phyloP scores from a whole-genome alignment of 1,140 invertebrate genomes.

The Drosophila seguyi region DNA sequence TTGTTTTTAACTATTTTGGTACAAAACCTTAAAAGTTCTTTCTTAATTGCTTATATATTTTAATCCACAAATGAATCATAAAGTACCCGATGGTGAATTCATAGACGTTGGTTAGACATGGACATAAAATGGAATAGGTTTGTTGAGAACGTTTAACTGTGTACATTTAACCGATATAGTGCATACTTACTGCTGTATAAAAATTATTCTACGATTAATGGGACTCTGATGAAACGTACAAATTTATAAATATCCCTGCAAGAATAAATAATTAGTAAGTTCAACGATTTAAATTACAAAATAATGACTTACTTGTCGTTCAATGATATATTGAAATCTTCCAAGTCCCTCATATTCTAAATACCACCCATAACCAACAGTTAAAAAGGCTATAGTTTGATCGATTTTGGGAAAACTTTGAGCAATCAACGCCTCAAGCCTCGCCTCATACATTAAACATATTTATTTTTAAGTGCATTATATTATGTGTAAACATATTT shows the following conservation, averaged over 20 bases:
- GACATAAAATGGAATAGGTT: too few relatives aligned
- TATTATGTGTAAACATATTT: slow-evolving; percentile 73
- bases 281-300: accelerated
- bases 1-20: not conserved
- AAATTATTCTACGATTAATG: too few relatives aligned
- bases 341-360: too few relatives aligned
- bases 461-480: slow-evolving; percentile 71
- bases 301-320: not conserved
- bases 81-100: not conserved
- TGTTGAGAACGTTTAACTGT: not conserved
- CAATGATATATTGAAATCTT: too few relatives aligned
- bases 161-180: not conserved
- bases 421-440: slow-evolving; percentile 74
- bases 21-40: not conserved
- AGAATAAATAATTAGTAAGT: not conserved
- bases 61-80: not conserved
- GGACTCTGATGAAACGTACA: not conserved
- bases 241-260: not conserved
- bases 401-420: slow-evolving; percentile 54
- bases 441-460: slow-evolving; percentile 60
- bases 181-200: not conserved
- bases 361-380: not conserved
- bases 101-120: not conserved
- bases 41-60: not conserved
- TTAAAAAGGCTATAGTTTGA: slow-evolving; percentile 10